Evolutionary conservation across 2,113 vertebrate genomes (phyloP), one percentile per base, ranked within the genome.

Genomic region (Onychostoma macrolepis): DNA sequence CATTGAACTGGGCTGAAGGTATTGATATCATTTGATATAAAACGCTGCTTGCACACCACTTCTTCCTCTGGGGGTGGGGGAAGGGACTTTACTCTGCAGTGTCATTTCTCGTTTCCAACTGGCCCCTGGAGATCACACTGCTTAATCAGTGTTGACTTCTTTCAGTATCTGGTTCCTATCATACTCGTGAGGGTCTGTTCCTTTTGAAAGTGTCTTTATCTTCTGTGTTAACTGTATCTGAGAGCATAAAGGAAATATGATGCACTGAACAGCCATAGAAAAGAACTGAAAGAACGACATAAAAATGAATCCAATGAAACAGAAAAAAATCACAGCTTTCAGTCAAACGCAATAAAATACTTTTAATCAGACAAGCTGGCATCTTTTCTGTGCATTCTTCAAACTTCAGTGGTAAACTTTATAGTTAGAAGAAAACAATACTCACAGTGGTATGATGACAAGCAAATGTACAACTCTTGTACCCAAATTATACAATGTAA

Each of bases 81-180:
- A 80, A 80, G 78, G 53, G 78, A 38, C 24, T 78, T 48, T 33
- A 45, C 45, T 53, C 15, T 28, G 41, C 41, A 48, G 30, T 7
- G 30, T 30, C 15, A 24, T 75, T 45, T 8, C 72, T 12, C 0
- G 15, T 50, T 45, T 53, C 45, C 1, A 9, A 28, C 43, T 19
- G 26, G 43, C 21, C 45, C 26, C 48, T 30, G 48, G 48, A 33
- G 76, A 78, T 50, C 45, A 19, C 45, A 80, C 11, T 36, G 78
- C 28, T 15, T 80, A 80, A 80, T 38, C 11, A 80, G 12, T 80
- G 33, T 80, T 17, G 21, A 80, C 58, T 56, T 61, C 50, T 30
- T 80, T 61, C 28, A 41, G 10, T 63, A 41, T 78, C 76, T 78
- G 48, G n/a, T 33, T 50, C 28, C 17, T 78, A 53, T 78, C 76